phyloP scores from a whole-genome alignment of 2,113 vertebrate genomes.

The Platysteira castanea region DNA sequence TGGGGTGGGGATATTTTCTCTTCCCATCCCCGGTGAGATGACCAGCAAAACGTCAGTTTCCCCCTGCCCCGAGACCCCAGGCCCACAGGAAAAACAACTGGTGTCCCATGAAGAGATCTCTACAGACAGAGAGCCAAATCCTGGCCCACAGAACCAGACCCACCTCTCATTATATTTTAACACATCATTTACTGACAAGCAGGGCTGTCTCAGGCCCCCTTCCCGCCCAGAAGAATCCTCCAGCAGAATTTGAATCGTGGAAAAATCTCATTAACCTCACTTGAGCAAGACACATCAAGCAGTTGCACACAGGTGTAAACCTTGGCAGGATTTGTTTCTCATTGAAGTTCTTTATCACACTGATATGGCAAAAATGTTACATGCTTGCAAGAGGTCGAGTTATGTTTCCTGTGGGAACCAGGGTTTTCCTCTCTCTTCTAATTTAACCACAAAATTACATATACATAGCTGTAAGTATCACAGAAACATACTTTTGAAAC shows the following conservation, averaged over 20 bases:
- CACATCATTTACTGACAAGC: neutral
- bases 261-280: neutral
- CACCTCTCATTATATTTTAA: neutral
- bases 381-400: neutral
- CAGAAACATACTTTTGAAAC: constrained; percentile 33
- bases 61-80: neutral
- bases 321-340: constrained; percentile 8
- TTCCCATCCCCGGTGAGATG: fast-evolving
- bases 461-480: constrained; percentile 47
- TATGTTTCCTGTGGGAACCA: constrained; percentile 46
- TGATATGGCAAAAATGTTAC: neutral
- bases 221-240: neutral
- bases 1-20: neutral
- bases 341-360: constrained; percentile 48
- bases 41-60: neutral
- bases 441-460: constrained; percentile 52
- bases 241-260: neutral
- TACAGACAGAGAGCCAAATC: neutral
- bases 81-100: neutral
- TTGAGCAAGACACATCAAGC: neutral
- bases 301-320: constrained; percentile 27
- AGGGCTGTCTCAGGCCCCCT: neutral
- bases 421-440: constrained; percentile 37
- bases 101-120: neutral
- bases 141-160: neutral